phyloP scores from a whole-genome alignment of 2,797 vertebrate species.

The Lepilemur ruficaudatus region DNA sequence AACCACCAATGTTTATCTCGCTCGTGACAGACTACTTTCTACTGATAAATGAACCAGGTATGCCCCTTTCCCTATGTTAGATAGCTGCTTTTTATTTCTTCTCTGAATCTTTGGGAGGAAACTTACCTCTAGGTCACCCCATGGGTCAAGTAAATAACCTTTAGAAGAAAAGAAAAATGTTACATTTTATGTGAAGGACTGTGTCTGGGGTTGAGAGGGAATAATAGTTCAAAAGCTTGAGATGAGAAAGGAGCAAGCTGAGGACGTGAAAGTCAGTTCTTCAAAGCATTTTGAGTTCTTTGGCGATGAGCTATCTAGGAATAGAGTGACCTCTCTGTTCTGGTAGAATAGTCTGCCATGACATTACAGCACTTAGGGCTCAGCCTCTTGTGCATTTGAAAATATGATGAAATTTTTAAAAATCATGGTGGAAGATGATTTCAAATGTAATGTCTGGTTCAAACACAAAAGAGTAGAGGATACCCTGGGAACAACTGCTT shows the following conservation, averaged over 20 bases:
- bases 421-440: not conserved
- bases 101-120: not conserved
- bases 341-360: not conserved
- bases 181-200: not conserved
- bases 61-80: not conserved
- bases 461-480: not conserved
- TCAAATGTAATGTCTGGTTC: not conserved
- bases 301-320: not conserved
- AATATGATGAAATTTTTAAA: not conserved
- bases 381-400: not conserved
- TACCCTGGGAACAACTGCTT: not conserved
- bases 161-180: constrained; percentile 14
- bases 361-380: accelerated
- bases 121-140: not conserved
- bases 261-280: not conserved
- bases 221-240: not conserved
- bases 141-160: not conserved
- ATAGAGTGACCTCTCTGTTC: not conserved
- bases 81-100: not conserved
- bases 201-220: not conserved
- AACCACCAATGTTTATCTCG: not conserved
- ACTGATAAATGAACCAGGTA: not conserved
- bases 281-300: constrained; percentile 7
- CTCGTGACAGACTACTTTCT: not conserved
- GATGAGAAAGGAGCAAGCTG: not conserved